Evolutionary conservation across 2,113 vertebrate genomes (phyloP), one percentile per base, ranked within the genome.

Genomic region (Ursus arctos): DNA sequence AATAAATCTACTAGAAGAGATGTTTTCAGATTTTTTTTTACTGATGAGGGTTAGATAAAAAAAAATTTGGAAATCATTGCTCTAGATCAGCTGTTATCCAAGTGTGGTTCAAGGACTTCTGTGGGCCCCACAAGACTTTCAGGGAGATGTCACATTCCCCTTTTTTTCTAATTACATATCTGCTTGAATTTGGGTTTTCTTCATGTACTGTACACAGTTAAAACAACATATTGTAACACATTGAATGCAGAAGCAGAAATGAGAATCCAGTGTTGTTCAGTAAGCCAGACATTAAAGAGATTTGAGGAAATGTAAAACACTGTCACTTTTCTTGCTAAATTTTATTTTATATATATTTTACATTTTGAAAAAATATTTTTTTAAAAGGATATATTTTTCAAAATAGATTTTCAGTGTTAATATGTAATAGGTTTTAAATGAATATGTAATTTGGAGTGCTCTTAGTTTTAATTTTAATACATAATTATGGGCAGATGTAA

Each of bases 21-120:
- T 85, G 67, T 88, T 88, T 91, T 80, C 11, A 74, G 15, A 40
- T 22, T 43, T 95, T 84, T 59, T 95, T 88, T 95, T 77, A 67
- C 7, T 49, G 43, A 33, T 63, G 13, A 61, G 21, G 14, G 6
- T 87, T 77, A 51, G 57, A 92, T 88, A 1, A 43, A 59, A 51
- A 81, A 65, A 88, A 88, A 24, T 11, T 76, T 57, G 28, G 57
- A 76, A 92, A 69, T 94, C 36, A 76, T 95, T 61, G 4, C 16
- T 71, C 21, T 33, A 83, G 67, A 72, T 14, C 14, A 40, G 6
- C 13, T 71, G 21, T 43, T 51, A 36, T 28, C 51, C 69, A 71
- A 49, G 13, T 76, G 8, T 67, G 36, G 49, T 89, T 26, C 15
- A 67, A 9, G 59, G 55, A 63, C 14, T 16, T 43, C 21, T 67